Base-by-base conservation (phyloP, 2,888 invertebrate species). In the Drosophila monieri region DNA sequence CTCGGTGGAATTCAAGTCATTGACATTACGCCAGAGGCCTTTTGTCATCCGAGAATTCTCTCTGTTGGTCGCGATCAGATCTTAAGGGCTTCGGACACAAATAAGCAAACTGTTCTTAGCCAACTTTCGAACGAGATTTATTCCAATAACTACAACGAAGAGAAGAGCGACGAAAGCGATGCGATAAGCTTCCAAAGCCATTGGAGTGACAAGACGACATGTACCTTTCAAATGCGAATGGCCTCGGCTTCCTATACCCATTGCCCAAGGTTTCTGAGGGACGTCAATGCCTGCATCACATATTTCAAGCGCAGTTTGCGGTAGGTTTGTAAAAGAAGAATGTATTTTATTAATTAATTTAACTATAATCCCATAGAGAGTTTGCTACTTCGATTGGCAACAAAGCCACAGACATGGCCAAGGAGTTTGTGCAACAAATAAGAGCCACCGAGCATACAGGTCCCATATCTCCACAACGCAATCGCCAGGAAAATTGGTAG, bases 181-280 rank as follows among this genome's bases (percentile, higher is more conserved):
- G 92, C 92, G 0, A 74, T 92, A 15, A 90, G 89, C 41, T 92
- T 92, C 74, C 88, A 87, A 72, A 90, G 92, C 9, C 87, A 85
- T 18, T 89, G 91, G 61, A 88, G 87, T 55, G 88, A 90, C 23
- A 86, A 88, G 25, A 88, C 90, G 2, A 74, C 80, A 14, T 86
- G 90, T 14, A 88, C 81, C 65, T 83, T 91, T 18, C 90, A 89
- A 67, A 86, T 87, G 75, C 93, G 95, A 87, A 96, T 98, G 94
- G 97, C 97, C 1, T 96, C 97, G 37, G 95, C 98, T 61, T 97
- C 97, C 94, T 98, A 98, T 92, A 97, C 97, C 3, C 98, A 99
- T 92, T 97, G 97, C 54, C 96, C 97, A 0, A 94, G 95, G 75
- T 94, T 98, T 88, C 93, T 98, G 57, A 94, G 94, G 32, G 98